Base-by-base conservation (phyloP, 2,113 vertebrate genomes). In the Apeltes quadracus region DNA sequence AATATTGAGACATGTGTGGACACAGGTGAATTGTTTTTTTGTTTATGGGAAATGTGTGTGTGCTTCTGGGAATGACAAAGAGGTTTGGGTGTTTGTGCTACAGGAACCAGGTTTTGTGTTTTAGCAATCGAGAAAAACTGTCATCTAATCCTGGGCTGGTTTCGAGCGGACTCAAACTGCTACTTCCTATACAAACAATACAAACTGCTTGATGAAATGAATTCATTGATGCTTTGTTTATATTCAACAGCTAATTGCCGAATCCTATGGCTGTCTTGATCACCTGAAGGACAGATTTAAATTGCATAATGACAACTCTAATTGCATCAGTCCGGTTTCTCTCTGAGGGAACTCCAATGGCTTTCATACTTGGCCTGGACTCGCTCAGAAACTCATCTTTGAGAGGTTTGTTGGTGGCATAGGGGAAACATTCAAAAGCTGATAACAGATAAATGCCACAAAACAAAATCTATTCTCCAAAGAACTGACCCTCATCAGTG, bases 161-260 rank as follows among this genome's bases (percentile, higher is more conserved):
- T 81, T 46, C 51, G 22, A 75, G 63, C 67, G 54, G 61, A 57
- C 44, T 67, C 12, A 18, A 71, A 46, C 57, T 62, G 68, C 7
- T 7, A 69, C 25, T 79, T 76, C 72, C 69, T 68, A 15, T 53
- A n/a, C n/a, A 38, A 39, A 72, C 75, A 82, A 79, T 84, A 77
- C 69, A 83, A 64, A 75, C 83, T 51, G 58, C 81, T 57, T 58
- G 78, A 79, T 81, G 50, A 76, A 85, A 75, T 83, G 48, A 59
- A 80, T 85, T 81, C 69, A 13, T 77, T 67, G 58, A 80, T 79
- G 80, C 78, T 48, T 50, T 58, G 39, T 84, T 51, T 81, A 78
- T 84, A 69, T 80, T 64, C 44, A 61, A n/a, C 61, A 68, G 83
- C 82, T 82, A 80, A 84, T 76, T 84, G 73, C 81, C 78, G 34